These are phyloP conservation scores for Xanthia togata DNA, from an alignment of 2,888 invertebrate species.

Conservation along the genomic window DNA sequence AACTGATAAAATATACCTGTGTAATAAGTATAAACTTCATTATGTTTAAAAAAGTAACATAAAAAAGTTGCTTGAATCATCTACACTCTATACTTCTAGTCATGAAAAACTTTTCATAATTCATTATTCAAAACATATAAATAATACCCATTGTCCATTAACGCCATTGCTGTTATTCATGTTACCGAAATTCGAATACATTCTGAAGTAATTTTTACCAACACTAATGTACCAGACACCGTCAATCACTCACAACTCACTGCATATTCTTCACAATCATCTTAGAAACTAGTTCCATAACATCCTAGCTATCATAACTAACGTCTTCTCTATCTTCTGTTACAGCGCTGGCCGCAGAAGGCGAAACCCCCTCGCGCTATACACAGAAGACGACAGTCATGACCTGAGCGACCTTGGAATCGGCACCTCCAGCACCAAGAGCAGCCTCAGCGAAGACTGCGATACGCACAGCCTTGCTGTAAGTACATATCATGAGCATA, in stretches of 20 bases:
- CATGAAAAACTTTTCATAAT: background rate
- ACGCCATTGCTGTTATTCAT: background rate
- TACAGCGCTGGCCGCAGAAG: conserved; percentile 87
- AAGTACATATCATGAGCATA: conserved; percentile 69
- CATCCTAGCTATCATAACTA: background rate
- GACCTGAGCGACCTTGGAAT: conserved; percentile 96
- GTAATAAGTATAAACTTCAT: background rate
- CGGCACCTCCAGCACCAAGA: conserved; percentile 92
- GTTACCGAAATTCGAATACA: background rate
- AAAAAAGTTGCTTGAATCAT: background rate
- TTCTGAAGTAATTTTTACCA: background rate
- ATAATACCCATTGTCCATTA: background rate
- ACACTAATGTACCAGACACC: background rate
- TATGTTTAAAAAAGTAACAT: background rate
- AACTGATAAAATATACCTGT: background rate
- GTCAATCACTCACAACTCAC: background rate
- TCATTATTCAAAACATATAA: background rate
- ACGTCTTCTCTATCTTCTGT: conserved; percentile 53
- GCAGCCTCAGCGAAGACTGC: conserved; percentile 92
- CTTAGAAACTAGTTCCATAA: background rate
- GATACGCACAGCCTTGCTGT: conserved; percentile 92
- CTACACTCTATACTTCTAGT: too few species aligned
- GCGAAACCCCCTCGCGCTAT: conserved; percentile 92
- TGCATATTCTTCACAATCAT: conserved; percentile 3
- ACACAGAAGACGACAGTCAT: conserved; percentile 95